Evolutionary conservation across 2,888 invertebrate species (phyloP).

Genomic region (Meloe dianella): DNA sequence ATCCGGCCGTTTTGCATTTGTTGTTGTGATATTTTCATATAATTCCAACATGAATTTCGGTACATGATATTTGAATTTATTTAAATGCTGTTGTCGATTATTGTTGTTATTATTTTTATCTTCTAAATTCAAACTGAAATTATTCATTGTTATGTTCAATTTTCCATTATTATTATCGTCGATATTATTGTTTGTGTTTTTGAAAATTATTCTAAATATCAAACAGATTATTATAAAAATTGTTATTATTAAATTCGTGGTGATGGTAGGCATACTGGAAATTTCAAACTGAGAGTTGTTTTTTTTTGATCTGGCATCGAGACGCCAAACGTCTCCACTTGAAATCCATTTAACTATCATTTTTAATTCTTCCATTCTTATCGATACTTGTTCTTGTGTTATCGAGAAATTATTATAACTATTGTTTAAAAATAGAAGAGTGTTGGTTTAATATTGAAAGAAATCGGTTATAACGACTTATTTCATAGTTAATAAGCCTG

Average conservation of each 20-base stretch:
- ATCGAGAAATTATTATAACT: background rate
- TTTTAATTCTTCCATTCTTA: too few species aligned
- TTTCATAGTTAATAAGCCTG: too few species aligned
- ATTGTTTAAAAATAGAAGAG: background rate
- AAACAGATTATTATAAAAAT: conserved; percentile 38
- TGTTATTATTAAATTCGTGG: conserved; percentile 37
- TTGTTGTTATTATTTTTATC: background rate
- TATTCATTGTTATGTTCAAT: too few species aligned
- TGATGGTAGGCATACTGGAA: conserved; percentile 34
- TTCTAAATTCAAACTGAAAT: background rate
- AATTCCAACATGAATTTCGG: conserved; percentile 58
- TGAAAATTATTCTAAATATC: conserved; percentile 40
- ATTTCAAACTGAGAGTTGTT: conserved; percentile 41
- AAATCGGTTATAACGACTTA: too few species aligned
- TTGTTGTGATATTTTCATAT: conserved; percentile 45
- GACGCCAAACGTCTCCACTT: conserved; percentile 50
- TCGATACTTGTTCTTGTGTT: conserved; percentile 16
- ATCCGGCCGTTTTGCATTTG: conserved; percentile 45
- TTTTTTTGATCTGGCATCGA: conserved; percentile 42
- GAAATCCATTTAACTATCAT: conserved; percentile 49
- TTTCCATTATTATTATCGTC: too few species aligned
- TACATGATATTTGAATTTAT: conserved; percentile 47
- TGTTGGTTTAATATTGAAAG: background rate
- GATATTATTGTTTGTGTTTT: conserved; percentile 30
- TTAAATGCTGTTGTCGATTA: background rate